Evolutionary conservation across 2,888 invertebrate genomes (phyloP).

Genomic region (Notocelia uddmanniana): DNA sequence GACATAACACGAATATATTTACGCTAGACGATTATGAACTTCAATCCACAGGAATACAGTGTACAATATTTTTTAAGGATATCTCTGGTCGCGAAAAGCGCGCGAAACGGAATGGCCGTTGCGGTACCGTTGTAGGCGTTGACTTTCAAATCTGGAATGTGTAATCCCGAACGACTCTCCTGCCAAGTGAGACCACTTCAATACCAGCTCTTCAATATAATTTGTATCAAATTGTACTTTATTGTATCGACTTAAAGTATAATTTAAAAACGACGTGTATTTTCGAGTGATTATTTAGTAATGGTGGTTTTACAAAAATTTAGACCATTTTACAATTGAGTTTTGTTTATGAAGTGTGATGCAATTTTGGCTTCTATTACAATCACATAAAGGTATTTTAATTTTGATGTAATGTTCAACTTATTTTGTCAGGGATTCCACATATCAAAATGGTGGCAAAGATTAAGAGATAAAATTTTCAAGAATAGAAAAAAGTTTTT

Average conservation of each 20-base stretch:
- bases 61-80: slow-evolving; percentile 45
- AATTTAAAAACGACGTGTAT: neutral
- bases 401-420: neutral
- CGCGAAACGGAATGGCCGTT: slow-evolving; percentile 68
- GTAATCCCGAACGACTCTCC: slow-evolving; percentile 57
- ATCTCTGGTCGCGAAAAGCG: slow-evolving; percentile 60
- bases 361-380: slow-evolving; percentile 10
- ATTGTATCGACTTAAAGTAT: neutral
- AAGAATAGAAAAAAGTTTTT: neutral
- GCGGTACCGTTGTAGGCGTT: slow-evolving; percentile 71
- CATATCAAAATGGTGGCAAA: slow-evolving; percentile 29
- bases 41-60: neutral
- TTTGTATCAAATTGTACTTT: slow-evolving; percentile 12
- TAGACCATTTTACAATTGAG: slow-evolving; percentile 17
- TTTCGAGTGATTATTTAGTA: slow-evolving; percentile 3
- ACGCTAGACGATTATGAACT: slow-evolving; percentile 13
- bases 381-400: neutral
- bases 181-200: slow-evolving; percentile 50
- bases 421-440: neutral
- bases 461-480: slow-evolving; percentile 2
- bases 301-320: slow-evolving; percentile 1
- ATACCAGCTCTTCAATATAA: neutral
- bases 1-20: slow-evolving; percentile 35
- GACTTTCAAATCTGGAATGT: slow-evolving; percentile 72
- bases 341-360: neutral